Percentiles rank a stretch among this genome's conserved stretches.
Evolutionary conservation across 2,113 vertebrate species (phyloP).

Genomic region (Chamaea fasciata): DNA sequence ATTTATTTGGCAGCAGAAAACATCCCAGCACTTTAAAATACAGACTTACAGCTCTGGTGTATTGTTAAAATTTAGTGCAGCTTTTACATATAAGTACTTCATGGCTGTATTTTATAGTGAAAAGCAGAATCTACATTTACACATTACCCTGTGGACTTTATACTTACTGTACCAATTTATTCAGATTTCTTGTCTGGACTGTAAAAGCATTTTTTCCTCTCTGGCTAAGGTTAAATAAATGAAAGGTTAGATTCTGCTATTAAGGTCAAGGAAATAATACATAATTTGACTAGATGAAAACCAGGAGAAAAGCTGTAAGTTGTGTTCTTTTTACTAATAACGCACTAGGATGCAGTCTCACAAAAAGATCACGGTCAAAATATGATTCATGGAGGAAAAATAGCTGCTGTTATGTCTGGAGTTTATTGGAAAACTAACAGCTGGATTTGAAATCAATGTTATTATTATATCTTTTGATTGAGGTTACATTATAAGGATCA

Average conservation of each 20-base stretch:
- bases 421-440: constrained; percentile 4
- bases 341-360: background rate
- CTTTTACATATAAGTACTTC: constrained; percentile 51
- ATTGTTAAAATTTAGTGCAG: constrained; percentile 57
- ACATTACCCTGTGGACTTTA: constrained; percentile 41
- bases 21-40: constrained; percentile 39
- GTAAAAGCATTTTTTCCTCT: constrained; percentile 14
- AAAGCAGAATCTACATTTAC: constrained; percentile 46
- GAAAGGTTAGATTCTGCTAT: background rate
- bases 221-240: constrained; percentile 42
- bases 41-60: background rate
- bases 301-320: background rate
- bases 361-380: background rate
- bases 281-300: background rate
- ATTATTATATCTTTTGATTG: background rate
- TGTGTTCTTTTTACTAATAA: background rate
- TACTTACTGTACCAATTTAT: background rate
- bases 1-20: constrained; percentile 34
- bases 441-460: constrained; percentile 3
- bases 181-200: constrained; percentile 30
- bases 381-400: background rate
- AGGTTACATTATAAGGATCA: background rate
- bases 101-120: constrained; percentile 52
- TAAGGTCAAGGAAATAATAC: background rate
- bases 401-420: background rate